Percentiles rank a stretch among this genome's conserved stretches.
These are phyloP conservation scores for Papilio elwesi DNA, from an alignment of 2,888 invertebrate genomes.

Conservation along the genomic window DNA sequence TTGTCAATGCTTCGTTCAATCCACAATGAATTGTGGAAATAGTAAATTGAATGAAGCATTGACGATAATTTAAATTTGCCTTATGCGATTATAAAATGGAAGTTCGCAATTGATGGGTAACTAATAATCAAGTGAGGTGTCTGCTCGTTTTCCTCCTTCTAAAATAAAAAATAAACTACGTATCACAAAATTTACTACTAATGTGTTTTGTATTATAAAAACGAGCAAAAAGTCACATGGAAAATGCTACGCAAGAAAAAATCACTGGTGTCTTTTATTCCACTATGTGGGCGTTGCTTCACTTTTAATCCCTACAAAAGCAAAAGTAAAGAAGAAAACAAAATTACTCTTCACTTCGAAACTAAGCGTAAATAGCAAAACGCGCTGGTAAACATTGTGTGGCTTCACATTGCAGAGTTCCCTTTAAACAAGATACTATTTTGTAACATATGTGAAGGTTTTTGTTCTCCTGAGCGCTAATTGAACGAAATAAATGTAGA, in stretches of 20 bases:
- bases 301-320: slow-evolving; percentile 18
- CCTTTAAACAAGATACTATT: not conserved
- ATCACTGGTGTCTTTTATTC: not conserved
- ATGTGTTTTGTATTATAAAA: not conserved
- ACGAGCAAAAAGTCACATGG: not conserved
- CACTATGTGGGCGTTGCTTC: slow-evolving; percentile 4
- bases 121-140: not conserved
- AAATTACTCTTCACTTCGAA: slow-evolving; percentile 23
- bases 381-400: slow-evolving; percentile 11
- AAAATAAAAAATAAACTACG: too few relatives aligned
- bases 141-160: not conserved
- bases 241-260: not conserved
- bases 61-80: too few relatives aligned
- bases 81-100: too few relatives aligned
- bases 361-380: slow-evolving; percentile 29
- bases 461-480: not conserved
- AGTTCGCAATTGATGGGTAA: not conserved
- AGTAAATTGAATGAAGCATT: too few relatives aligned
- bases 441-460: not conserved
- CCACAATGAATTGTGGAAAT: too few relatives aligned
- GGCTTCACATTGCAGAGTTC: slow-evolving; percentile 9
- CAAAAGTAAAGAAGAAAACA: slow-evolving; percentile 28
- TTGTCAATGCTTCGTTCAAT: too few relatives aligned
- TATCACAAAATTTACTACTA: too few relatives aligned
- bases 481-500: not conserved